phyloP scores from a whole-genome alignment of 2,797 vertebrate genomes.

The Acrossocheilus fasciatus region DNA sequence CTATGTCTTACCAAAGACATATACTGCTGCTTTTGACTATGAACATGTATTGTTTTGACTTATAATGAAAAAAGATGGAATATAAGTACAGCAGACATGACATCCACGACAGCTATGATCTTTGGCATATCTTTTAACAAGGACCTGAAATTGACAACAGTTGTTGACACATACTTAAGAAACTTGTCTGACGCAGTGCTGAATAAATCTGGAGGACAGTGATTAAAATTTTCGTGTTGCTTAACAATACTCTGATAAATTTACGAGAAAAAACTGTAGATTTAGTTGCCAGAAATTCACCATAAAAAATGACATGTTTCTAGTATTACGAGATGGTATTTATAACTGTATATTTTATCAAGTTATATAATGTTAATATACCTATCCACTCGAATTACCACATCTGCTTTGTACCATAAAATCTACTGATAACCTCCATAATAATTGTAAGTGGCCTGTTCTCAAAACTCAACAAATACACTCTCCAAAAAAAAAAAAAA shows the following conservation, averaged over 20 bases:
- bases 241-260: not conserved
- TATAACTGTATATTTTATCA: not conserved
- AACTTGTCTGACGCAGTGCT: conserved; percentile 59
- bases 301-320: not conserved
- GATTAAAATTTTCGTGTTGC: not conserved
- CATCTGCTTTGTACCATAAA: not conserved
- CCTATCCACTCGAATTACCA: not conserved
- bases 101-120: conserved; percentile 56
- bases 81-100: not conserved
- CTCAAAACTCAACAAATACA: no score
- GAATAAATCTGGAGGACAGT: conserved; percentile 33
- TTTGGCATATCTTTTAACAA: conserved; percentile 66
- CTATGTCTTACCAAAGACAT: not conserved
- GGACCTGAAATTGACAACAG: conserved; percentile 70
- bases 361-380: not conserved
- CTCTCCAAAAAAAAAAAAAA: no score
- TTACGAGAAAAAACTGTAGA: not conserved
- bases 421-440: not conserved
- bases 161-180: conserved; percentile 69
- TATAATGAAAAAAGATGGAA: not conserved
- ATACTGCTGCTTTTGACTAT: not conserved
- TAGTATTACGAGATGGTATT: not conserved
- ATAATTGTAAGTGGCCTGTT: not conserved
- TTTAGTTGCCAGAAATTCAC: not conserved
- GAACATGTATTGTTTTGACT: not conserved